A percentile compares a stretch with the other conserved stretches of the same genome.
Evolutionary conservation across 2,797 vertebrate species (phyloP).

Genomic region (Phataginus tricuspis): DNA sequence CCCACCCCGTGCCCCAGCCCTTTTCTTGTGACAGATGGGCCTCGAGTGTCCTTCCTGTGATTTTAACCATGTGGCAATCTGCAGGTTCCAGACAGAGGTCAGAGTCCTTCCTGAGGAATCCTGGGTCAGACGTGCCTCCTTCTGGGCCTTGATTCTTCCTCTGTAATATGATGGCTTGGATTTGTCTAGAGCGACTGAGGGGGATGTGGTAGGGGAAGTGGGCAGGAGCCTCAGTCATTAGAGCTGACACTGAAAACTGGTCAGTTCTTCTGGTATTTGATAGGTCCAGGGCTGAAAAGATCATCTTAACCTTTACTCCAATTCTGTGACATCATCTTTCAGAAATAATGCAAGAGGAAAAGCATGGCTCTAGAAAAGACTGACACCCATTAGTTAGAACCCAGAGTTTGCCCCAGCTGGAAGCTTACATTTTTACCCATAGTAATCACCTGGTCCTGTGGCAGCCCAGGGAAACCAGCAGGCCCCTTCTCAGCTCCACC

Average conservation of each 20-base stretch:
- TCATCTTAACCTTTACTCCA: background rate
- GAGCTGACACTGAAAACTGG: background rate
- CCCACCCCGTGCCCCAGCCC: background rate
- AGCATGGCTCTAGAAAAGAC: background rate
- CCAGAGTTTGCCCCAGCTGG: background rate
- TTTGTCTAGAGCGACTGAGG: background rate
- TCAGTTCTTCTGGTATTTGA: background rate
- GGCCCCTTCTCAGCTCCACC: too few species aligned
- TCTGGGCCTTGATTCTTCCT: background rate
- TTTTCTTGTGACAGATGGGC: background rate
- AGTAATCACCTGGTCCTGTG: background rate
- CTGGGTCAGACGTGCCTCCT: background rate
- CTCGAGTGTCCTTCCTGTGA: background rate
- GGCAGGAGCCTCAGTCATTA: background rate
- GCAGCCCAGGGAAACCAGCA: background rate
- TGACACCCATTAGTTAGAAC: background rate
- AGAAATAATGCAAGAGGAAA: constrained; percentile 8
- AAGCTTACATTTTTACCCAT: background rate
- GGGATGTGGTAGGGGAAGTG: background rate
- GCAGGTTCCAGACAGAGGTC: background rate
- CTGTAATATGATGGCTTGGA: background rate
- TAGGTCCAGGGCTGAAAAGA: background rate
- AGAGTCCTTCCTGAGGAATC: background rate
- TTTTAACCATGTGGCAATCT: background rate
- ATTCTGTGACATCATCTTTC: background rate